These are phyloP conservation scores for Zaprionus capensis DNA, from an alignment of 1,140 invertebrate genomes.

Conservation along the genomic window DNA sequence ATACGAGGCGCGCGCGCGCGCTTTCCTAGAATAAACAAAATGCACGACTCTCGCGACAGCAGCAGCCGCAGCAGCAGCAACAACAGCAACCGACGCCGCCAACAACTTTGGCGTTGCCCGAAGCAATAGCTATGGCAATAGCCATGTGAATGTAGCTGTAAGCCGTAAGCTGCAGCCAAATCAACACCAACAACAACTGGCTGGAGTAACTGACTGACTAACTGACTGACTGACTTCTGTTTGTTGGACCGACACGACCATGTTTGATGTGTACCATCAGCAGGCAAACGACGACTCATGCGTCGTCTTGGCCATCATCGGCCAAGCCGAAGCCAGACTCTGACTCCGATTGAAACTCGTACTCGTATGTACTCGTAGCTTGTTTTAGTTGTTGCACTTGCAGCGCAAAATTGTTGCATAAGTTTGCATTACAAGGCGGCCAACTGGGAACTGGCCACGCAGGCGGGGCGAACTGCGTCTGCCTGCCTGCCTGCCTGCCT, in stretches of 20 bases:
- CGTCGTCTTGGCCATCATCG: constrained; percentile 57
- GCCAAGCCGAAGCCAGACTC: not conserved
- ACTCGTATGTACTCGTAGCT: constrained; percentile 47
- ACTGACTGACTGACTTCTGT: constrained; percentile 79
- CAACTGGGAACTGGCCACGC: constrained; percentile 27
- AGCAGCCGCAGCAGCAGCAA: constrained; percentile 30
- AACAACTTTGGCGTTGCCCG: constrained; percentile 63
- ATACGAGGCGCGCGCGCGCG: constrained; percentile 63
- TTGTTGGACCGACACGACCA: constrained; percentile 81
- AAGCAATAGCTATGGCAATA: constrained; percentile 46
- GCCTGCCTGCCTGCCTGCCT: constrained; percentile 13
- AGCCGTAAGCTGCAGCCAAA: constrained; percentile 49
- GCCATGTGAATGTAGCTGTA: constrained; percentile 48
- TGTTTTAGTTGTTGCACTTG: constrained; percentile 81
- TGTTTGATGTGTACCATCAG: constrained; percentile 79
- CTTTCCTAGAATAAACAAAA: constrained; percentile 82
- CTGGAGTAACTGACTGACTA: constrained; percentile 57
- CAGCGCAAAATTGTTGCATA: constrained; percentile 78
- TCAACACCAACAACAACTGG: constrained; percentile 59
- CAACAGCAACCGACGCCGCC: constrained; percentile 57
- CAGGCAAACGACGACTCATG: constrained; percentile 48
- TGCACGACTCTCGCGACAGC: constrained; percentile 73
- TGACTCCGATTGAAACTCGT: not conserved
- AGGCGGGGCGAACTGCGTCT: not conserved
- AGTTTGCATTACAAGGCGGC: constrained; percentile 64